phyloP scores from a whole-genome alignment of 2,113 vertebrate species.

The Myiopsitta monachus region DNA sequence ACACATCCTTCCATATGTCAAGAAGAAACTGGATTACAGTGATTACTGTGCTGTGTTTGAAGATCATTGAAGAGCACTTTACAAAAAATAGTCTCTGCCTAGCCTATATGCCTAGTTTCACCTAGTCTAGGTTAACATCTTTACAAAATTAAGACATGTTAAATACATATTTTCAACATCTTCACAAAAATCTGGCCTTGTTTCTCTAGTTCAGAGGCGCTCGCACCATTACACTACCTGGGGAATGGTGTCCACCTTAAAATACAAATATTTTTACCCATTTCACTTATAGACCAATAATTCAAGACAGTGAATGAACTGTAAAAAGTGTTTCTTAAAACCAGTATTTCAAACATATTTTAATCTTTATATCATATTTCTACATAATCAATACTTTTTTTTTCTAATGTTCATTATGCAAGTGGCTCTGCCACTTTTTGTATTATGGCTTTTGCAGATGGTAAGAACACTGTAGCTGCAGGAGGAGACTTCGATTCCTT shows the following conservation, averaged over 20 bases:
- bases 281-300: not conserved
- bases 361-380: constrained; percentile 41
- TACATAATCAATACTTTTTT: not conserved
- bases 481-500: not conserved
- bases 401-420: constrained; percentile 9
- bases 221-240: not conserved
- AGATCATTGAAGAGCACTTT: not conserved
- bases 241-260: not conserved
- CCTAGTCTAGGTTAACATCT: not conserved
- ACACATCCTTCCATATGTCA: not conserved
- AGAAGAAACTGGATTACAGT: not conserved
- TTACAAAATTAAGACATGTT: not conserved
- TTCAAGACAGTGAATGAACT: not conserved
- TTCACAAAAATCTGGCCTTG: not conserved
- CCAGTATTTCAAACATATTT: constrained; percentile 24
- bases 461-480: not conserved
- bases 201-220: not conserved
- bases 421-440: constrained; percentile 1
- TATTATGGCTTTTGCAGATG: not conserved
- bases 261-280: not conserved
- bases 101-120: not conserved
- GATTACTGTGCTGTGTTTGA: not conserved
- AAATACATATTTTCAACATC: not conserved
- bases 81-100: not conserved
- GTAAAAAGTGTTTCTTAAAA: constrained; percentile 10